These are phyloP conservation scores for Acinonyx jubatus DNA, from an alignment of 2,113 vertebrate species.

Conservation along the genomic window DNA sequence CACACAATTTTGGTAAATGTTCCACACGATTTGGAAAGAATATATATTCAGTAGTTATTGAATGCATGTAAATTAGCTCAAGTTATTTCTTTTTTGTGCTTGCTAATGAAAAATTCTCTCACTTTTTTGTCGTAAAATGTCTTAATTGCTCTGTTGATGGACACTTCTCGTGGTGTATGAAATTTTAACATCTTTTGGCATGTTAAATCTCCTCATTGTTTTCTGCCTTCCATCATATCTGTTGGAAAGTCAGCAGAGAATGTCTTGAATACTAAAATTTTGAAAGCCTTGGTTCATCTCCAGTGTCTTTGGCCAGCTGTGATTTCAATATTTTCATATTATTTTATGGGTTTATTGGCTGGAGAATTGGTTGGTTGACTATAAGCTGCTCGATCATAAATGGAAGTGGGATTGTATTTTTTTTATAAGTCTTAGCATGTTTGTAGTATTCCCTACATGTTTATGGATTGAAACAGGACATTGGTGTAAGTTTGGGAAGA, in stretches of 20 bases:
- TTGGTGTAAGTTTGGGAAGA: not conserved
- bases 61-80: not conserved
- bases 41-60: not conserved
- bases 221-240: not conserved
- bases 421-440: not conserved
- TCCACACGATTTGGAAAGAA: not conserved
- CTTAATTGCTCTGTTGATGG: not conserved
- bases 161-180: not conserved
- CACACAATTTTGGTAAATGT: not conserved
- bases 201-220: not conserved
- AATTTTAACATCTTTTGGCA: not conserved
- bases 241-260: not conserved
- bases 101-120: not conserved
- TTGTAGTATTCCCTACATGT: not conserved
- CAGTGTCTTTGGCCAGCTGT: not conserved
- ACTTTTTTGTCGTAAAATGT: conserved; percentile 25
- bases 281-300: not conserved
- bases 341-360: not conserved
- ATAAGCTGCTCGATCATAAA: not conserved
- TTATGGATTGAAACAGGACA: not conserved
- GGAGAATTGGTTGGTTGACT: not conserved
- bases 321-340: not conserved
- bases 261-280: not conserved
- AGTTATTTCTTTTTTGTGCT: not conserved
- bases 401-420: not conserved